These are phyloP conservation scores for Hydropotes inermis DNA, from an alignment of 2,113 vertebrate species.

Conservation along the genomic window DNA sequence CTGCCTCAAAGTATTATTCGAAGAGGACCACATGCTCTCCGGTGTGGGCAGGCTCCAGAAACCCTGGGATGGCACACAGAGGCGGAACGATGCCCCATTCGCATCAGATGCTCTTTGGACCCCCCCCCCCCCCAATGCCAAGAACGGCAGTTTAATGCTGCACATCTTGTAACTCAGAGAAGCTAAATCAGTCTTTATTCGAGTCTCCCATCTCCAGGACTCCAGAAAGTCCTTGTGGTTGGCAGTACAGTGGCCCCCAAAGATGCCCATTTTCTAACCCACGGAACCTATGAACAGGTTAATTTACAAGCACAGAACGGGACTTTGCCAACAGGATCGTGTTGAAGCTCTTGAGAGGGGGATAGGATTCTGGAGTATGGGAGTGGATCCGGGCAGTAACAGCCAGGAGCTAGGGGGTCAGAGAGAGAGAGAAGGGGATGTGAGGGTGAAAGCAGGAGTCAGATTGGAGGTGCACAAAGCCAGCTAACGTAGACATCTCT, in stretches of 20 bases:
- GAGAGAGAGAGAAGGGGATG: rapidly evolving
- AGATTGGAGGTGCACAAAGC: rapidly evolving
- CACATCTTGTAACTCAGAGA: background rate
- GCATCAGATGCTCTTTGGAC: too few relatives aligned
- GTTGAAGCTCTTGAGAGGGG: background rate
- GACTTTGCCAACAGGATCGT: background rate
- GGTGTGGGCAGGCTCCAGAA: rapidly evolving
- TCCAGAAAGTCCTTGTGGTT: background rate
- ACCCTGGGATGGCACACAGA: background rate
- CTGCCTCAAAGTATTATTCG: too few relatives aligned
- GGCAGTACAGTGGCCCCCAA: background rate
- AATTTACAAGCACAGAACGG: background rate
- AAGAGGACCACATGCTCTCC: rapidly evolving
- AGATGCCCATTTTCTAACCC: background rate
- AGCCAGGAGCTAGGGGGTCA: background rate
- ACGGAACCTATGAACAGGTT: background rate
- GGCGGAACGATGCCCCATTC: background rate
- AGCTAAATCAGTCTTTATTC: background rate
- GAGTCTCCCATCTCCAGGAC: background rate
- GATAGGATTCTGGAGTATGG: background rate
- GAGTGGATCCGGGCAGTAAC: rapidly evolving
- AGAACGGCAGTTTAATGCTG: background rate
- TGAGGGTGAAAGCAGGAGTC: background rate
- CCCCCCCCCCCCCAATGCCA: rapidly evolving
- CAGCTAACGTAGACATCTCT: too few relatives aligned